Evolutionary conservation across 1,140 invertebrate species (phyloP), one percentile per base, ranked within the genome.

Genomic region (Zaprionus nigranus): DNA sequence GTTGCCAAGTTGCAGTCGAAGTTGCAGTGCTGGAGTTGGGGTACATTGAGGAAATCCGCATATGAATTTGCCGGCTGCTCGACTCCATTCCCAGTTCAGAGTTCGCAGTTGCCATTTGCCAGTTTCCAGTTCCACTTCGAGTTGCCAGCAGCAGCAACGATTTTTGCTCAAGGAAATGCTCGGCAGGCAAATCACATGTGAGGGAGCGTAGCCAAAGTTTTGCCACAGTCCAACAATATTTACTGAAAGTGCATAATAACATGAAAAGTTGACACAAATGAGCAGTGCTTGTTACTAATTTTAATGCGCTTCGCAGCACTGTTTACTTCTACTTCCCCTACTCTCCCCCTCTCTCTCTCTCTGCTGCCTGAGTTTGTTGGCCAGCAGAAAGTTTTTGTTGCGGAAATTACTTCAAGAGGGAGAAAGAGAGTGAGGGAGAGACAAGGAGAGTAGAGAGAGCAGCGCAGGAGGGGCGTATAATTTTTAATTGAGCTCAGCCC

Each of bases 181-280:
- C 63, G 69, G 60, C 68, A 63, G 80, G 79, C 80, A 74, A 75
- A 82, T 82, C 74, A 74, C 75, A 81, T 60, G 73, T 68, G 70
- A 13, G 73, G 63, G 70, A 13, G 65, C 43, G 43, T 20, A 22
- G 43, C 46, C 46, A 82, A 90, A 90, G 72, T 88, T 88, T 81
- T 70, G 67, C 78, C 74, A 57, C 17, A 38, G 71, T 70, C 46
- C 79, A 88, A 82, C 77, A 91, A 90, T 88, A 88, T 88, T 92
- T 92, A 76, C 75, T 81, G 82, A 56, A 90, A 92, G 90, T 92
- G 86, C 83, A 92, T 92, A 92, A 91, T 92, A 90, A 92, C 90
- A 91, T 84, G 80, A 78, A 92, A 92, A 92, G 86, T 92, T 92
- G 90, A 83, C 83, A 83, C 81, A 92, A 92, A 92, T 92, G 91